Evolutionary conservation across 1,140 invertebrate genomes (phyloP).

Genomic region (Steinernema feltiae): DNA sequence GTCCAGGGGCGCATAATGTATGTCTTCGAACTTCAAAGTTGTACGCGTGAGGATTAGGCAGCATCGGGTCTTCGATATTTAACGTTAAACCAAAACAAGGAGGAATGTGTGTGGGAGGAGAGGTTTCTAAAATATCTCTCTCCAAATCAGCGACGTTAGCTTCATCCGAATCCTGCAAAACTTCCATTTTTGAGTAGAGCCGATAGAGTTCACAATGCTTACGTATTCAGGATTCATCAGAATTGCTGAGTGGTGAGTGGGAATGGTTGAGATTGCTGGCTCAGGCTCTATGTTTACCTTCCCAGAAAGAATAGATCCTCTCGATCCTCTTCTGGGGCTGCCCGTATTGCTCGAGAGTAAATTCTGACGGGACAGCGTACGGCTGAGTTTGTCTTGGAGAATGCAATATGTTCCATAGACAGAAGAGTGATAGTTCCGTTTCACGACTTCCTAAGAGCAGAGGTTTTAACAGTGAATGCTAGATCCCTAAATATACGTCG

Average conservation of each 20-base stretch:
- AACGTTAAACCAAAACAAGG: neutral
- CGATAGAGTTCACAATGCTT: neutral
- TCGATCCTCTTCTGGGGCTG: slow-evolving; percentile 45
- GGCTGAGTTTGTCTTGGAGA: neutral
- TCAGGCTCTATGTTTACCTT: slow-evolving; percentile 52
- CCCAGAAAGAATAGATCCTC: slow-evolving; percentile 56
- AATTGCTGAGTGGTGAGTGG: slow-evolving; percentile 54
- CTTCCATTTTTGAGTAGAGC: neutral
- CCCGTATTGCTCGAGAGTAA: slow-evolving; percentile 38
- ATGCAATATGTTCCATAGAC: slow-evolving; percentile 10
- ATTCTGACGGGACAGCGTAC: slow-evolving; percentile 17
- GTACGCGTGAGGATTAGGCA: neutral
- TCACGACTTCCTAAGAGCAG: neutral
- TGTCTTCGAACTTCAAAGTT: slow-evolving; percentile 13
- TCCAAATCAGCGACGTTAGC: slow-evolving; percentile 40
- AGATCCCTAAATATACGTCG: slow-evolving; percentile 33
- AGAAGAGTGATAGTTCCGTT: neutral
- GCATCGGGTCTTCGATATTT: neutral
- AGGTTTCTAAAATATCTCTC: neutral
- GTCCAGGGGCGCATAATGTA: slow-evolving; percentile 22
- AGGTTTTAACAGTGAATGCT: neutral
- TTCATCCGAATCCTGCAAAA: slow-evolving; percentile 53
- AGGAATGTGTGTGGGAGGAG: neutral
- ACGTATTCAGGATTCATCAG: slow-evolving; percentile 35
- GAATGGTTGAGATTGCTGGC: slow-evolving; percentile 45